Percentiles rank a stretch among this genome's conserved stretches.
Conservation (phyloP, 2,113 vertebrate genomes). For the Anhinga anhinga region DNA sequence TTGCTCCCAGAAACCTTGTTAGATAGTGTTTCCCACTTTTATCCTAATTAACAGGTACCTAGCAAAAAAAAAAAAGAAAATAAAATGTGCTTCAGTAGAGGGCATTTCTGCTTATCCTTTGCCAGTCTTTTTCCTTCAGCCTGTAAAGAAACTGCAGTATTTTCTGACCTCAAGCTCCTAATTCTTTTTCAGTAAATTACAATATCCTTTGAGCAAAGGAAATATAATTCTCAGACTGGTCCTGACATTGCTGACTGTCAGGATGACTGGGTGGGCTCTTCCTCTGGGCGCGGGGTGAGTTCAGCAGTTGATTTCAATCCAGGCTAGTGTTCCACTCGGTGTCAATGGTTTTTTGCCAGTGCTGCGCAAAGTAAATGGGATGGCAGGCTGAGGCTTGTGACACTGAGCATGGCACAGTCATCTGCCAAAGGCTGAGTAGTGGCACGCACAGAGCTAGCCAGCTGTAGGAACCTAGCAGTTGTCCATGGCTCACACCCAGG, state of each 20-base stretch:
- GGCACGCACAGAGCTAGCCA: not conserved
- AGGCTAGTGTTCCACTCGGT: not conserved
- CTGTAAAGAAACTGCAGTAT: not conserved
- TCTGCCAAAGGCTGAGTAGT: not conserved
- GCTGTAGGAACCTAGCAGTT: not conserved
- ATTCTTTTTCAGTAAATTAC: not conserved
- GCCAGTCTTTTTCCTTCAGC: not conserved
- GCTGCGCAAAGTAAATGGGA: not conserved
- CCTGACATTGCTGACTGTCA: not conserved
- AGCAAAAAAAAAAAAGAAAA: not conserved
- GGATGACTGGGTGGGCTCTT: not conserved
- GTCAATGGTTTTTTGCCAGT: not conserved
- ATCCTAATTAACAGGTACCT: conserved; percentile 73
- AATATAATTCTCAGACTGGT: not conserved
- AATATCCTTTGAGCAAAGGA: not conserved
- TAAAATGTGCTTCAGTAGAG: not conserved
- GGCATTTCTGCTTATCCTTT: conserved; percentile 9
- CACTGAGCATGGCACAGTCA: not conserved
- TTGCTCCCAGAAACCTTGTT: conserved; percentile 63
- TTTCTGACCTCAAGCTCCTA: not conserved
- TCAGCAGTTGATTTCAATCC: not conserved
- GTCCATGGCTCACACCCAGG: not conserved
- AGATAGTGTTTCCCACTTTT: conserved; percentile 67
- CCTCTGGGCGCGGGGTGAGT: not conserved
- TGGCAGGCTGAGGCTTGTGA: not conserved